phyloP scores from a whole-genome alignment of 2,888 invertebrate genomes.

The Drosophila lacicola region DNA sequence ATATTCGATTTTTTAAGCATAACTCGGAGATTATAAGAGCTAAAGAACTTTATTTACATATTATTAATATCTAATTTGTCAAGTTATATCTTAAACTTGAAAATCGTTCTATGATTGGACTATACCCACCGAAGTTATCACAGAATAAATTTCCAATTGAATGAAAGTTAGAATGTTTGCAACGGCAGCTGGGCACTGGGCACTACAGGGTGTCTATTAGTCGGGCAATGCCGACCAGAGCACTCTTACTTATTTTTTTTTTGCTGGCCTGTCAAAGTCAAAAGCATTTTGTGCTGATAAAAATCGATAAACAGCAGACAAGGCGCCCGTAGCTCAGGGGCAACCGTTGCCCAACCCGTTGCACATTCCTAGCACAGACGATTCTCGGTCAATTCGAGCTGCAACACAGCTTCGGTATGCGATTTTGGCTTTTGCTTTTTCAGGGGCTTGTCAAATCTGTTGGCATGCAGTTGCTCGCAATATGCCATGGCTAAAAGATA shows the following conservation, averaged over 20 bases:
- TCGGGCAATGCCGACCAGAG: not conserved
- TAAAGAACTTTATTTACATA: too few relatives aligned
- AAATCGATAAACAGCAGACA: constrained; percentile 69
- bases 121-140: too few relatives aligned
- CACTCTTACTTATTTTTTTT: not conserved
- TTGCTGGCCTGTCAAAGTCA: constrained; percentile 65
- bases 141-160: too few relatives aligned
- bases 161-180: too few relatives aligned
- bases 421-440: constrained; percentile 44
- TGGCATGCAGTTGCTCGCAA: constrained; percentile 42
- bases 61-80: too few relatives aligned
- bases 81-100: too few relatives aligned
- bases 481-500: constrained; percentile 50
- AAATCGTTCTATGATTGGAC: too few relatives aligned
- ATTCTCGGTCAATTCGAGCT: constrained; percentile 46
- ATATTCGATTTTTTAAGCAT: too few relatives aligned
- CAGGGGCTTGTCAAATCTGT: constrained; percentile 68
- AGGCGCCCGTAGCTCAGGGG: constrained; percentile 45
- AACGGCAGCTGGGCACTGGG: too few relatives aligned
- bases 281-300: constrained; percentile 64
- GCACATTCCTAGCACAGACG: constrained; percentile 42
- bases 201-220: not conserved
- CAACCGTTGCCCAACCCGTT: constrained; percentile 45
- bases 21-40: too few relatives aligned
- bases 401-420: constrained; percentile 40